Conservation (phyloP, 2,888 invertebrate genomes). For the Protonemura montana region DNA sequence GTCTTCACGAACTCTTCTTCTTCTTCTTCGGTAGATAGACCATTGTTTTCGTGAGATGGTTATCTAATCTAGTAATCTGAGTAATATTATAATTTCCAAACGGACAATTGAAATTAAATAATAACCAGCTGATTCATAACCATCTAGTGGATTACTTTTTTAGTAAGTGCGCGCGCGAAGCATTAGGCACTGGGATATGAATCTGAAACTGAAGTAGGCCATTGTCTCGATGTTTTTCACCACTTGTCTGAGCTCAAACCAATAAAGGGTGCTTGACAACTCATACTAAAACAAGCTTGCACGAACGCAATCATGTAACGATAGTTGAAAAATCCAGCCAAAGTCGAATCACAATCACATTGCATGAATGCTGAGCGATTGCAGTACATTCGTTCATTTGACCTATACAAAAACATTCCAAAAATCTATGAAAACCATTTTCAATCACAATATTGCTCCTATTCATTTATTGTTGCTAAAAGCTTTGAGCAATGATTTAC, state of each 20-base stretch:
- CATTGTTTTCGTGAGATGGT: slow-evolving; percentile 37
- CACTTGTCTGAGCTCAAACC: too few species aligned
- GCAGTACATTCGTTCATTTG: too few species aligned
- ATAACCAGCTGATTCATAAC: slow-evolving; percentile 1
- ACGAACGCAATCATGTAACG: too few species aligned
- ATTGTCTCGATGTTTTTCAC: too few species aligned
- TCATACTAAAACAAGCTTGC: too few species aligned
- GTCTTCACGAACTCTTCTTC: slow-evolving; percentile 27
- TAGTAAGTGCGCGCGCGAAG: not conserved
- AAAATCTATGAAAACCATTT: not conserved
- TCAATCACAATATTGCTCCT: not conserved
- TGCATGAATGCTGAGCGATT: too few species aligned
- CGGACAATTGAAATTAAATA: slow-evolving; percentile 36
- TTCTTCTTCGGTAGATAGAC: slow-evolving; percentile 23
- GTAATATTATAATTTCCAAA: slow-evolving; percentile 26
- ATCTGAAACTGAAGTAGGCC: not conserved
- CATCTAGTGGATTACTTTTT: not conserved
- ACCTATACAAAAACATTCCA: too few species aligned
- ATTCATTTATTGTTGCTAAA: not conserved
- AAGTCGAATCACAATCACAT: too few species aligned
- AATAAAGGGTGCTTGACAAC: too few species aligned
- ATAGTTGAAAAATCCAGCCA: too few species aligned
- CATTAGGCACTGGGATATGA: not conserved
- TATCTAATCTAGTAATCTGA: slow-evolving; percentile 23
- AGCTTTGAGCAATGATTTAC: not conserved